Evolutionary conservation across 2,113 vertebrate species (phyloP), one percentile per base, ranked within the genome.

Genomic region (Grammomys surdaster): DNA sequence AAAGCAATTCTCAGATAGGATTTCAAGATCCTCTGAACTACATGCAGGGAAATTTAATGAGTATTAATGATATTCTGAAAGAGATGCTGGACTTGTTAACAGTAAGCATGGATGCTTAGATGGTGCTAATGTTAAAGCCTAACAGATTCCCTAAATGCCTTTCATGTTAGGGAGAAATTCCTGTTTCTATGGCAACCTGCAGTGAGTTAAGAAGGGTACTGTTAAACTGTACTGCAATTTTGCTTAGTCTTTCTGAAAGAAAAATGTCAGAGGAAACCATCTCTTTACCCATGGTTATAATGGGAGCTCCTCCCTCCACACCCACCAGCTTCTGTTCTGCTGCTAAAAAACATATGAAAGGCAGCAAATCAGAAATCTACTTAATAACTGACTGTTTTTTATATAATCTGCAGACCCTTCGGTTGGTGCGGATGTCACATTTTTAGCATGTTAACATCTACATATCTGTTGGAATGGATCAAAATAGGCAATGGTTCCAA

Each of bases 151-250:
- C 70, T 67, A 43, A 96, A 96, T 90, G 80, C 94, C 96, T 98
- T 98, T 98, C 97, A 97, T 96, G 97, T 97, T 95, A 94, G 97
- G 97, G 95, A 19, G 93, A 98, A 97, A 98, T 98, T 97, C 97
- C 95, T 92, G 98, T 98, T 98, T 98, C 97, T 93, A 98, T 98
- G 97, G 96, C 91, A 98, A 97, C 98, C 26, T 84, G 89, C 95
- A 96, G 96, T 10, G 69, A 97, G 92, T 98, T 98, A 96, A 97
- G 97, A 96, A 95, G 96, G 96, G 97, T 98, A 97, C 98, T 97
- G 97, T 97, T 98, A 98, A 98, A 97, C 97, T 97, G 96, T 96
- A 97, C 95, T 96, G 97, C 97, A 98, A 97, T 98, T 98, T 98
- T 97, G 93, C 96, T 96, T 98, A 98, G 96, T 98, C 90, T 97